These are phyloP conservation scores for Cettia cetti DNA, from an alignment of 2,113 vertebrate species.

Conservation along the genomic window DNA sequence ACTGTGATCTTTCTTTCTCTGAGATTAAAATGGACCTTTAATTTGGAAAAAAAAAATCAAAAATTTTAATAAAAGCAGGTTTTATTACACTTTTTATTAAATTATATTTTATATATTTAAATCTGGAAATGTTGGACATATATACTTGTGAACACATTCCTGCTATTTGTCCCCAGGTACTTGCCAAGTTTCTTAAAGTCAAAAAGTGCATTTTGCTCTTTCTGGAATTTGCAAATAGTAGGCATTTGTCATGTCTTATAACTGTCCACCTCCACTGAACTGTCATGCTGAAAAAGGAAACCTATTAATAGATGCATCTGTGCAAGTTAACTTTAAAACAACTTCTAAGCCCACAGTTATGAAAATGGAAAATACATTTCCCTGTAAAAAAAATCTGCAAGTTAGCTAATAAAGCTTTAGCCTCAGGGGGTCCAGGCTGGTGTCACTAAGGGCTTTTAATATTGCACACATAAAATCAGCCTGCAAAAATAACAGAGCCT, in stretches of 20 bases:
- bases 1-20: neutral
- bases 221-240: conserved; percentile 37
- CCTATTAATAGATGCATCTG: neutral
- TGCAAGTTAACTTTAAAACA: neutral
- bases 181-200: neutral
- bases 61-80: neutral
- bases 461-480: neutral
- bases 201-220: neutral
- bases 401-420: neutral
- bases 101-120: neutral
- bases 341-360: neutral
- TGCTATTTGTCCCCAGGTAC: neutral
- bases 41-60: neutral
- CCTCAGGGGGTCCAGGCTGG: neutral
- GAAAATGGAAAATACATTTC: neutral
- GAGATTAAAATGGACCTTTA: neutral
- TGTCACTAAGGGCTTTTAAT: neutral
- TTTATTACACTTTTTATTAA: neutral
- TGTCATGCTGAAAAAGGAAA: conserved; percentile 35
- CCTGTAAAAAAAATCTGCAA: neutral
- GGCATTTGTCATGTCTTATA: neutral
- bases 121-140: neutral
- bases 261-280: neutral
- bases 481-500: neutral
- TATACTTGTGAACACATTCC: neutral